Percentiles rank a stretch among this genome's conserved stretches.
These are phyloP conservation scores for Drosophila pachea DNA, from an alignment of 1,140 invertebrate genomes.

Conservation along the genomic window DNA sequence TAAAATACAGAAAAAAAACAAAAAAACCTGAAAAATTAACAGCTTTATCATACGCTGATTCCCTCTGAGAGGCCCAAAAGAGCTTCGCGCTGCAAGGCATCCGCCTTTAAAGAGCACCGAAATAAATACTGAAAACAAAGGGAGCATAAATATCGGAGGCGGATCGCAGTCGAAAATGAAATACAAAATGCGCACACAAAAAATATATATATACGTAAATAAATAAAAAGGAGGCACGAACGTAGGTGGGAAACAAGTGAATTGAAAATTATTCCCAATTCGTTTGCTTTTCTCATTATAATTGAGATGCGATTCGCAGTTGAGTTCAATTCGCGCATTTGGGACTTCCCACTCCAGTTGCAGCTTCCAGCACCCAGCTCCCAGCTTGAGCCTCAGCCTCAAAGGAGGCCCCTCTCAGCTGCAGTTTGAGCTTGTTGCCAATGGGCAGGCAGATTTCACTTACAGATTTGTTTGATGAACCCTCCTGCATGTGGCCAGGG, in stretches of 20 bases:
- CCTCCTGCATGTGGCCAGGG: constrained; percentile 2
- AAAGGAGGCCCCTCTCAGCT: too few relatives aligned
- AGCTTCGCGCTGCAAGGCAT: constrained; percentile 9
- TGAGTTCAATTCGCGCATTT: constrained; percentile 24
- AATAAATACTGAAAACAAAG: constrained; percentile 69
- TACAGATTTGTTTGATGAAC: constrained; percentile 44
- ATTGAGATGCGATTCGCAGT: constrained; percentile 56
- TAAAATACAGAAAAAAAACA: constrained; percentile 1
- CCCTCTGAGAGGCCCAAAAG: neutral
- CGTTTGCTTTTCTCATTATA: constrained; percentile 79
- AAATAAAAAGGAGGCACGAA: constrained; percentile 38
- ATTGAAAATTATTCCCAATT: constrained; percentile 78
- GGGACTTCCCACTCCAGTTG: constrained; percentile 1
- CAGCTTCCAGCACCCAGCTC: too few relatives aligned
- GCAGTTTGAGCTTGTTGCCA: constrained; percentile 12
- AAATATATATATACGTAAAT: constrained; percentile 6
- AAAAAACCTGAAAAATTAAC: constrained; percentile 43
- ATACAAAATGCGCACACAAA: constrained; percentile 8
- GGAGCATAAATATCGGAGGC: constrained; percentile 59
- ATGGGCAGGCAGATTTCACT: constrained; percentile 57
- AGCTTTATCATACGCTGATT: constrained; percentile 57
- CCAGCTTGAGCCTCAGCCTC: too few relatives aligned
- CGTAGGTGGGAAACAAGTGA: constrained; percentile 77
- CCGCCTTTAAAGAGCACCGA: constrained; percentile 20
- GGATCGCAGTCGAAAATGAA: constrained; percentile 41